Evolutionary conservation across 2,113 vertebrate species (phyloP), one percentile per base, ranked within the genome.

Genomic region (Hydropotes inermis): DNA sequence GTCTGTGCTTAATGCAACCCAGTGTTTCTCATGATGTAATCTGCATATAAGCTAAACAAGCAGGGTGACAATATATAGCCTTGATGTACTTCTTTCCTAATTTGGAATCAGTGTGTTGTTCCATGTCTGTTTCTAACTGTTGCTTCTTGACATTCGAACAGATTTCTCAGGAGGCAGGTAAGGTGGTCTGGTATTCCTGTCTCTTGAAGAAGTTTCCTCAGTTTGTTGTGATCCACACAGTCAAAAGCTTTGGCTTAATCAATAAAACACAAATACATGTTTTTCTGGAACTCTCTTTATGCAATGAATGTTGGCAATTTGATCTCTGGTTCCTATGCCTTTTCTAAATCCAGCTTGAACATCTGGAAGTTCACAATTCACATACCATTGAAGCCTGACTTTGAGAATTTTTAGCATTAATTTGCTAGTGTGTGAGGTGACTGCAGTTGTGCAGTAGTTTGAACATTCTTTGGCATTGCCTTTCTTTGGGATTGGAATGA

Each of bases 301-400:
- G 61, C 61, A 67, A 2, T 10, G 16, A 16, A 67, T 67, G 33
- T 67, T n/a, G 16, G 61, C 33, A 67, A n/a, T n/a, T n/a, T n/a
- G 61, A 67, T n/a, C 8, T n/a, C 61, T 67, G 16, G 33, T 67
- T 67, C 16, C 8, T 67, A 16, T n/a, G 16, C 61, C 33, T 67
- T 67, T 67, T 67, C 61, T n/a, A 19, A 67, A n/a, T n/a, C 61
- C 33, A 67, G 7, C 33, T 19, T 67, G 33, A 67, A 67, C 33
- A 67, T 67, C 33, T 67, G 33, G 2, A n/a, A n/a, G 7, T 19
- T n/a, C 8, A 19, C 1, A 2, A 8, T 67, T 67, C 61, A 67
- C 0, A 0, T n/a, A n/a, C 16, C 8, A 16, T 67, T n/a, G 16
- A 67, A 67, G 61, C 61, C 61, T 67, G 33, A 8, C 33, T 67